Evolutionary conservation across 2,113 vertebrate species (phyloP), one percentile per base, ranked within the genome.

Genomic region (Coptodon rendalli): DNA sequence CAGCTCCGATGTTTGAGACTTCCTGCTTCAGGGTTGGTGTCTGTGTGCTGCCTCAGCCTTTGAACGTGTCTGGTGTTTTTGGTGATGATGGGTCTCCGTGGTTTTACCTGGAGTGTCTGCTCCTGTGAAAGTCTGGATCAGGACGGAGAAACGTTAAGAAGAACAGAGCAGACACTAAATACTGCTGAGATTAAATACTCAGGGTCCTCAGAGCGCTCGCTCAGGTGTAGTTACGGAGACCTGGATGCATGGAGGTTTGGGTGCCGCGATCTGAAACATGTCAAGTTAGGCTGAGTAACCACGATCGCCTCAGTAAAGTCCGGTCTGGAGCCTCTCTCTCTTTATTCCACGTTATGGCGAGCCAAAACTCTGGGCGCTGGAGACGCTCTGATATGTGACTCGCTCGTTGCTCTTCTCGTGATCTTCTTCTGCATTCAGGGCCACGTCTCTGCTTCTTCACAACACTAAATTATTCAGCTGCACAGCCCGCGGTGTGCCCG

Each of bases 401-500:
- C 2, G 8, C 6, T 17, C 16, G 71, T 50, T 29, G 40, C 24
- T 50, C 71, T 45, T 59, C 16, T 12, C 24, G 17, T 61, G 56
- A 63, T 34, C n/a, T 63, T 78, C 84, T 16, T 91, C 81, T 87
- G 88, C 63, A 95, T 92, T 83, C 92, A 38, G 13, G 63, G 38
- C 91, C 91, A 83, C 24, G 86, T 83, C 87, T 93, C 83, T 86
- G 87, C 93, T 93, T 61, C 89, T 86, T 85, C 90, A 86, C 89
- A 92, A n/a, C 89, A 71, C 88, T 96, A 86, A 96, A 96, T 95
- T 86, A 95, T 96, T 96, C 93, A 95, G 90, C 92, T 81, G 68
- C 12, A 80, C 82, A 66, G 91, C 89, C 86, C 16, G n/a, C 36
- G 66, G 86, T 90, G 36, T 82, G 86, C 92, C 89, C 92, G 91